Base-by-base conservation (phyloP, 2,797 vertebrate species). In the Sparidentex hasta region DNA sequence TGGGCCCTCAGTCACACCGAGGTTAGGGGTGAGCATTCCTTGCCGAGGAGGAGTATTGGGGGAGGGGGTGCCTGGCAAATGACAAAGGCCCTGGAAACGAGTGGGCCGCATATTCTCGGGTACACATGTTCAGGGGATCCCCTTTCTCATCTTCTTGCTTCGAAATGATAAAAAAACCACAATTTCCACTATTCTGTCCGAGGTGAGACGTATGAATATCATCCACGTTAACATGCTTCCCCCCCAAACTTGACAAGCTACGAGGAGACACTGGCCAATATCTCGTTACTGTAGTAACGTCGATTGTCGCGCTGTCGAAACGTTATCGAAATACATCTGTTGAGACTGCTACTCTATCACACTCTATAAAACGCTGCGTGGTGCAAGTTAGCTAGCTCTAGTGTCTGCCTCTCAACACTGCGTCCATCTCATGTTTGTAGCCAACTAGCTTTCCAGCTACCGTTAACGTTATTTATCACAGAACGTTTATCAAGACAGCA, bases 51-150 rank as follows among this genome's bases (percentile, higher is more conserved):
- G 88, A 90, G 85, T 87, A 93, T 93, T 95, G 95, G 95, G 95
- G 95, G 94, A 94, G 91, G 94, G 94, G 94, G 93, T 92, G 89
- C 80, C 83, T 93, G 78, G 80, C 76, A 91, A 92, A 90, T 94
- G 94, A 96, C 95, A 96, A 96, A 95, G 95, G 95, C 94, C 94
- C 91, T 87, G 76, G 85, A 88, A 91, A 92, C 91, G 88, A 94
- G 93, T 94, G 94, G 94, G 94, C 94, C 94, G 92, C 93, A 90
- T 88, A 91, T 90, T 93, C 84, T 84, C 84, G 86, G 88, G 82
- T 92, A 89, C 90, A 93, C 89, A 91, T 90, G 90, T 92, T 72
- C 82, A 71, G 61, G 80, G 81, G 77, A 59, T 75, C 77, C 87
- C 82, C 25, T 29, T 66, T 81, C 41, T 55, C 52, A 71, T 77